Conservation (phyloP, 2,797 vertebrate species). For the Brachymystax lenok region DNA sequence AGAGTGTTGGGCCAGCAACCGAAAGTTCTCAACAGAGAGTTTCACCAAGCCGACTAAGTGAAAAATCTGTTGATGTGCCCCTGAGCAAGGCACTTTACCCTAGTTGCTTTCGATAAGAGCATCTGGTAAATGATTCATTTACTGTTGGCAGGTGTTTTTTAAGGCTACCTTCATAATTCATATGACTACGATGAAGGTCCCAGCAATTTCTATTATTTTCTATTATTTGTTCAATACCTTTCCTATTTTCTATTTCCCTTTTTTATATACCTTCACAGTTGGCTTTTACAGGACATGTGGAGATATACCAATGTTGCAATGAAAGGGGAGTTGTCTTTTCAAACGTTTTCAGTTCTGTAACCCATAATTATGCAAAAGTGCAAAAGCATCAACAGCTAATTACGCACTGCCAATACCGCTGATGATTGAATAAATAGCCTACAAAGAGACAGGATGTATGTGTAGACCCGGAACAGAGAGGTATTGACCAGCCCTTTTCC, state of each 20-base stretch:
- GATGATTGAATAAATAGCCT: neutral
- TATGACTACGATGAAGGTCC: neutral
- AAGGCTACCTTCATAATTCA: neutral
- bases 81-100: too few relatives aligned
- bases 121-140: neutral
- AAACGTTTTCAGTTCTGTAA: too few relatives aligned
- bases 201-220: neutral
- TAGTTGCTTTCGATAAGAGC: too few relatives aligned
- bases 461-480: constrained; percentile 56
- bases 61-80: too few relatives aligned
- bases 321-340: too few relatives aligned
- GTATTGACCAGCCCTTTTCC: constrained; percentile 58
- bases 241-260: neutral
- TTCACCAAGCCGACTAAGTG: too few relatives aligned
- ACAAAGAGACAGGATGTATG: constrained; percentile 7
- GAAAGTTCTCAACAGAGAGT: too few relatives aligned
- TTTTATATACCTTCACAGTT: neutral
- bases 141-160: neutral
- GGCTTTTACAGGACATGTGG: too few relatives aligned
- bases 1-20: too few relatives aligned
- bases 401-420: neutral
- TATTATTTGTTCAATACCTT: neutral
- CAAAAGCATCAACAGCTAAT: too few relatives aligned
- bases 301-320: too few relatives aligned
- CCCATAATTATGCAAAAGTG: too few relatives aligned